phyloP scores from a whole-genome alignment of 2,797 vertebrate species.

The Peromyscus eremicus region DNA sequence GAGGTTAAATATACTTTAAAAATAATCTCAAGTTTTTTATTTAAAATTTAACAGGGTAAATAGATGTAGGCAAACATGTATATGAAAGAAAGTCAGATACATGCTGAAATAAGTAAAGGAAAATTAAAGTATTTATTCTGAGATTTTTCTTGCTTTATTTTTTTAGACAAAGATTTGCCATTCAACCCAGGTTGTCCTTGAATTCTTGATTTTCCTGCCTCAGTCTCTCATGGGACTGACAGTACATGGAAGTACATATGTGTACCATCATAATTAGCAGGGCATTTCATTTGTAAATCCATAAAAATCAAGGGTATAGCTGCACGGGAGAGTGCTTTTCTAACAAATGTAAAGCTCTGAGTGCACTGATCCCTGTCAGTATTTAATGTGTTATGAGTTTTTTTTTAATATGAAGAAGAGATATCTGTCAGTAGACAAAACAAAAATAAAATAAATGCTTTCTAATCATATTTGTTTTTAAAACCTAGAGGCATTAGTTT shows the following conservation, averaged over 20 bases:
- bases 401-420: background rate
- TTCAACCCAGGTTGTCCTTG: background rate
- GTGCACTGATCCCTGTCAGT: background rate
- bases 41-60: background rate
- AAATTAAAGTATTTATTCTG: background rate
- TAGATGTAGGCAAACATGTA: background rate
- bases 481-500: background rate
- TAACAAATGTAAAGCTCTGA: background rate
- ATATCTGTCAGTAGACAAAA: background rate
- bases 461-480: background rate
- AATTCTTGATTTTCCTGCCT: background rate
- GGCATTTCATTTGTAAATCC: constrained; percentile 25
- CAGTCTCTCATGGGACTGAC: no score
- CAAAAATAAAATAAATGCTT: constrained; percentile 4
- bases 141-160: background rate
- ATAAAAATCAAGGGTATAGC: no score
- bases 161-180: background rate
- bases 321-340: background rate
- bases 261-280: background rate
- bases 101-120: background rate
- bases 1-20: background rate
- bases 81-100: background rate
- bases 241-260: no score
- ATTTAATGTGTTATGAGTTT: background rate
- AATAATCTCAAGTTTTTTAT: background rate